Evolutionary conservation across 2,888 invertebrate genomes (phyloP), one percentile per base, ranked within the genome.

Genomic region (Eubasilissa splendida): DNA sequence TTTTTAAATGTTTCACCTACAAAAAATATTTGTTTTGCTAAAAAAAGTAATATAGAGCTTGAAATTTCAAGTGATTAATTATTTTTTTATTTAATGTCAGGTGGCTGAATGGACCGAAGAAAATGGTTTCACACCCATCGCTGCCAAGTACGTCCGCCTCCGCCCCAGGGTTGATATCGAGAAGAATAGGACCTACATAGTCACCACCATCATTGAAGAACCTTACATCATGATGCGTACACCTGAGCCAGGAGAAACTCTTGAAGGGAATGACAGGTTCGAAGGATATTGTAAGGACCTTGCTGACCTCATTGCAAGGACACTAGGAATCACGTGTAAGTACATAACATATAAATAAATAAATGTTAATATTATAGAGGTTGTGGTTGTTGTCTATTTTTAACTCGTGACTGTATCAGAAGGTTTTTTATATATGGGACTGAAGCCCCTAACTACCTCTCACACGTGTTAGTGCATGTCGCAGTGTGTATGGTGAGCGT

Each of bases 211-310:
- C 82, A 90, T 96, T 86, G 96, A 97, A 88, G 96, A 96, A 85
- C 97, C 97, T 0, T 97, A 96, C 86, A 93, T 97, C 85, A 96
- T 96, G 95, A 88, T 92, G 84, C 93, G 93, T 85, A 91, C 92
- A 81, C 91, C 93, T 2, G 94, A 94, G 80, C 91, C 92, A 9
- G 93, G 93, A 22, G 93, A 94, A 85, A 90, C 91, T 76, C 87
- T 93, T 60, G 89, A 89, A 65, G 96, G 95, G 77, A 96, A 96
- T 86, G 95, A 96, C 83, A 92, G 93, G 66, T 96, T 94, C 86
- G 95, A 96, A 86, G 98, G 99, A 75, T 98, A 97, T 87, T 97
- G 97, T 89, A 96, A 97, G 86, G 98, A 98, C 87, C 90, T 98
- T 59, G 95, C 96, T 3, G 95, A 96, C 85, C 90, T 96, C 83